Evolutionary conservation across 2,888 invertebrate species (phyloP), one percentile per base, ranked within the genome.

Genomic region (Lumbricus terrestris): DNA sequence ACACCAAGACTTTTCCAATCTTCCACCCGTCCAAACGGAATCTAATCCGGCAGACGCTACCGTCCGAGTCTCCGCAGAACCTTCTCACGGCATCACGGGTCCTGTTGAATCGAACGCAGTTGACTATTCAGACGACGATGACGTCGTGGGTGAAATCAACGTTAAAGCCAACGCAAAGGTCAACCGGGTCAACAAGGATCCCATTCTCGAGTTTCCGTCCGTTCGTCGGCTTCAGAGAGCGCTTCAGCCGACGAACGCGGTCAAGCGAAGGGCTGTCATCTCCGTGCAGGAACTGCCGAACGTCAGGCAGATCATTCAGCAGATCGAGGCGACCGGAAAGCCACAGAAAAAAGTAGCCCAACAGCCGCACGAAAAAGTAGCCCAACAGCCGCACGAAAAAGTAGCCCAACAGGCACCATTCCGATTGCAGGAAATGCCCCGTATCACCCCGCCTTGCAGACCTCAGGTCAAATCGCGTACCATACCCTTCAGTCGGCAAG

Each of bases 271-370:
- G 85, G 85, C 85, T 6, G 18, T 85, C 16, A 37, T 85, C 23
- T 85, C 85, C n/a, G 85, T 85, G 6, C 85, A 85, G 29, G 85
- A 85, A 37, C 85, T 85, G 6, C 85, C 85, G 15, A 85, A 85
- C 23, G 85, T 85, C 85, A 85, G 15, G n/a, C 85, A 85, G 35
- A 85, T 85, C 18, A 23, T 85, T 85, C 85, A 85, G 85, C 16
- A 16, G 34, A 23, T 35, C 34, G 85, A 85, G 37, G 35, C 85
- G 8, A 35, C 85, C 18, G 6, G 13, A 29, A 85, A 85, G 34
- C 35, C 85, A 5, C 83, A n/a, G n/a, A 85, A 18, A 6, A 15
- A 40, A 15, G 40, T 40, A 40, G 8, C 40, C 40, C 40, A 40
- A 40, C 40, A 40, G 40, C 6, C 40, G 40, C 40, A 11, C 15